A percentile compares a stretch with the other conserved stretches of the same genome.
phyloP scores from a whole-genome alignment of 2,888 invertebrate species.

The Drosophila mulleri region DNA sequence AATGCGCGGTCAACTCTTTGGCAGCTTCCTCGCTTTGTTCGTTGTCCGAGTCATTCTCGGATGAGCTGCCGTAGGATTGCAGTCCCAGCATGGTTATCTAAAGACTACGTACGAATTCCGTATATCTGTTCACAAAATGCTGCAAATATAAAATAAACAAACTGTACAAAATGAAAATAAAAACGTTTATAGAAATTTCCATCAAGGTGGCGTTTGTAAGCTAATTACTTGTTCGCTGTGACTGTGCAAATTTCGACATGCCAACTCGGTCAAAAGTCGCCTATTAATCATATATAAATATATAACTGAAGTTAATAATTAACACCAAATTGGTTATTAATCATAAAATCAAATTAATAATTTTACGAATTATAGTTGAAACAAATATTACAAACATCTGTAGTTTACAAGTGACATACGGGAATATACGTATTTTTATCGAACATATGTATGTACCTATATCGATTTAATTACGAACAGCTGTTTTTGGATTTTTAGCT shows the following conservation, averaged over 20 bases:
- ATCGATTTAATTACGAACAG: slow-evolving; percentile 31
- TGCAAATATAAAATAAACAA: slow-evolving; percentile 67
- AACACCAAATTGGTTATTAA: too few relatives aligned
- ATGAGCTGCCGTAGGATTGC: slow-evolving; percentile 90
- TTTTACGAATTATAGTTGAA: too few relatives aligned
- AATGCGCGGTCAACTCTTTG: slow-evolving; percentile 86
- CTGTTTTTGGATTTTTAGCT: slow-evolving; percentile 5
- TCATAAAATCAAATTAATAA: neutral
- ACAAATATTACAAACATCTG: rapidly evolving
- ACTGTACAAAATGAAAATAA: slow-evolving; percentile 68
- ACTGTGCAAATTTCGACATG: slow-evolving; percentile 22
- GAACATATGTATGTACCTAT: slow-evolving; percentile 8
- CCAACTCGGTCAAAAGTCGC: neutral
- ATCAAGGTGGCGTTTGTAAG: slow-evolving; percentile 49
- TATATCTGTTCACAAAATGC: slow-evolving; percentile 70
- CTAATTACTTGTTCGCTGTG: slow-evolving; percentile 26
- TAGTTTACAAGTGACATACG: too few relatives aligned
- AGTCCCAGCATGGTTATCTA: slow-evolving; percentile 88
- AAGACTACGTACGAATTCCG: slow-evolving; percentile 59
- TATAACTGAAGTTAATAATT: neutral
- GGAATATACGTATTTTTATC: slow-evolving; percentile 7
- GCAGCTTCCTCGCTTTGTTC: slow-evolving; percentile 55
- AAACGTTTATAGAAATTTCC: slow-evolving; percentile 72
- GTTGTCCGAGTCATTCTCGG: slow-evolving; percentile 87
- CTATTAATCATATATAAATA: too few relatives aligned